Base-by-base conservation (phyloP, 1,140 invertebrate species). In the Eriocheir sinensis region DNA sequence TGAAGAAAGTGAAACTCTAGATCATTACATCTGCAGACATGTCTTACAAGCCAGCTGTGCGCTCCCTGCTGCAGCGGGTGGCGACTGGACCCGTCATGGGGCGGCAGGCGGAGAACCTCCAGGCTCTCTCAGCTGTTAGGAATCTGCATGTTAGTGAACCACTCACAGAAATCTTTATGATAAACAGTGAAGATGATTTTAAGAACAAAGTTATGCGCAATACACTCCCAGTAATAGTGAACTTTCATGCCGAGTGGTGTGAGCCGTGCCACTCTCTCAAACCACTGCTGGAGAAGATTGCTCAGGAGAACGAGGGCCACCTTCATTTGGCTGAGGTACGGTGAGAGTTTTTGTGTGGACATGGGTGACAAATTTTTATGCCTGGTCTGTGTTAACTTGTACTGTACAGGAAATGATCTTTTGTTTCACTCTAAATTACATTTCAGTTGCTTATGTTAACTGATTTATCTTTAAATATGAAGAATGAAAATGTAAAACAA, bases 201-300 rank as follows among this genome's bases (percentile, higher is more conserved):
- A 95, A 96, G 92, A 85, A 94, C 34, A 95, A 95, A 79, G 96
- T 96, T 32, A 95, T 96, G 91, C 93, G 92, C 40, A 95, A 94
- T 40, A 36, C 88, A 3, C 86, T 95, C 3, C 96, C 96, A 17
- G 96, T 96, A 6, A 95, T 96, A 72, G 96, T 96, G 6, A 96
- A 96, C 89, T 96, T 96, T 93, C 95, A 95, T 86, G 96, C 96
- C 41, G 95, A 95, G 27, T 96, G 96, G 96, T 96, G 96, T 88
- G 96, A 96, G 79, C 96, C 96, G n/a, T 96, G 96, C 72, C 95
- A 96, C n/a, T 95, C 95, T 17, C 95, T 96, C 53, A 95, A 90
- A 34, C 96, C 96, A 34, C 48, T 96, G 44, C 89, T 96, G 30
- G 81, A 95, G 72, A 92, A 95, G 32, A 95, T 96, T 85, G 95